Base-by-base conservation (phyloP, 2,797 vertebrate genomes). In the Nannoperca obscura region DNA sequence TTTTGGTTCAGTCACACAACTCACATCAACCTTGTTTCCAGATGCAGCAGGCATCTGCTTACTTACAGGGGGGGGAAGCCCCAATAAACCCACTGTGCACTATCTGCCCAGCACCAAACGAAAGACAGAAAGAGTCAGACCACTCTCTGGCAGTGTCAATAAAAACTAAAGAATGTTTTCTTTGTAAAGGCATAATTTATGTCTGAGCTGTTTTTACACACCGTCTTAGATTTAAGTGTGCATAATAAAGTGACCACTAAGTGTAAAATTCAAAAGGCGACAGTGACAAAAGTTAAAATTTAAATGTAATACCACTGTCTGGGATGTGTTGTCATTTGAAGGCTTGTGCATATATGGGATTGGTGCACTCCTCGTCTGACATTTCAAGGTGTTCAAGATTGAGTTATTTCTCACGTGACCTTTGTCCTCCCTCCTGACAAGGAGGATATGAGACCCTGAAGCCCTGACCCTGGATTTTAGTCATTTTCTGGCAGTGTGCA, bases 311-410 rank as follows among this genome's bases (percentile, higher is more conserved):
- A 20, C 20, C 12, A 57, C 7, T 15, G 4, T 36, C 34, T 40
- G 4, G 52, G 52, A 54, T 36, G 30, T 55, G 20, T 12, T 64
- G 64, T 59, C 42, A 60, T 58, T 42, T 57, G 42, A 62, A 74
- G 44, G 44, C 62, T 20, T 15, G 11, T 61, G 34, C 32, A 32
- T 24, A 19, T 19, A 44, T 42, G n/a, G 5, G 20, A 38, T 40
- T 9, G 15, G 19, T 62, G 24, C 47, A 61, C 38, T 36, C 19
- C 10, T 40, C 40, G 13, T 44, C 32, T 70, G 50, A 62, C 32
- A 63, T 77, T 77, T 70, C 27, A 59, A 59, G 55, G 30, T 50
- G 27, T 24, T 60, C 0, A 4, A 64, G 50, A 55, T 49, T 11
- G 13, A 40, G 7, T 59, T 62, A 3, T 64, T 47, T 71, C 50